phyloP scores from a whole-genome alignment of 2,113 vertebrate genomes.

The Sylvia atricapilla region DNA sequence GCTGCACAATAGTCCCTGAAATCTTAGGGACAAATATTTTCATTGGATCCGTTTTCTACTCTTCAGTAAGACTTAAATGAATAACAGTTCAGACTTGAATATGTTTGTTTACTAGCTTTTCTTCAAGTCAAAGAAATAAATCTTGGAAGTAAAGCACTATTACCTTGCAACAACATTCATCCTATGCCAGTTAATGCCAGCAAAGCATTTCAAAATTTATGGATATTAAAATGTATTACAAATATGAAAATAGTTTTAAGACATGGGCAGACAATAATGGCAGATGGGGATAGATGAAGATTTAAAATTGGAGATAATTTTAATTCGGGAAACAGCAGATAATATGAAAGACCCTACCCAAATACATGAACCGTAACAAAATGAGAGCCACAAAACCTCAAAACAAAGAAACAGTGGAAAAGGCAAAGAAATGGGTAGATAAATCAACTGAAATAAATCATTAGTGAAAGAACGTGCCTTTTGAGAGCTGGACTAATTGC shows the following conservation, averaged over 20 bases:
- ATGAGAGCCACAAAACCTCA: background rate
- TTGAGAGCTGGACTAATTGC: constrained; percentile 46
- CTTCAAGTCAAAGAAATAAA: background rate
- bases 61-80: background rate
- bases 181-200: background rate
- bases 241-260: background rate
- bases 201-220: background rate
- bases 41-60: background rate
- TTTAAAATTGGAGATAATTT: background rate
- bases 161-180: background rate
- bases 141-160: background rate
- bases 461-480: background rate
- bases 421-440: background rate
- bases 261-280: background rate
- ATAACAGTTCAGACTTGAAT: background rate
- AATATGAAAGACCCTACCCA: background rate
- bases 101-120: background rate
- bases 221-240: background rate
- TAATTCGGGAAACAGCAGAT: background rate
- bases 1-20: background rate
- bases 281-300: background rate
- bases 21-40: constrained; percentile 5
- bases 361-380: background rate
- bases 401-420: background rate
- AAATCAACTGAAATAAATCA: background rate